Base-by-base conservation (phyloP, 2,797 vertebrate genomes). In the Myiothlypis chrysogaster region DNA sequence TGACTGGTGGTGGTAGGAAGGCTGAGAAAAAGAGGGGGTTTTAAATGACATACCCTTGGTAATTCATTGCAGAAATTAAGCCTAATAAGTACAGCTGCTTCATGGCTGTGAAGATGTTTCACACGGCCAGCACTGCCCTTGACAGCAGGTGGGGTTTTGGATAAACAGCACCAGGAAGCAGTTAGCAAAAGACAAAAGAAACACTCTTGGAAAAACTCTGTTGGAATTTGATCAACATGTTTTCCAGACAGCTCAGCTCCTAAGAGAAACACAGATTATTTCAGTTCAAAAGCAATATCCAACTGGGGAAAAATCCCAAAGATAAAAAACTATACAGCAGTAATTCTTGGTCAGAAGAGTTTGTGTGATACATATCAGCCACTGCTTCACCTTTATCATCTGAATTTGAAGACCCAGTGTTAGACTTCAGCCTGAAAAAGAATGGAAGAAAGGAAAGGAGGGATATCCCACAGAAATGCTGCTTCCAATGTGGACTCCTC, bases 81-180 rank as follows among this genome's bases (percentile, higher is more conserved):
- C 61, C 72, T 78, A 75, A 69, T 65, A 90, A 32, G 37, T 91
- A 84, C 57, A 91, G 72, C 69, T 91, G 65, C 72, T 83, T 85
- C 47, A 19, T 8, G 50, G 65, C 73, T 68, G 82, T 13, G 32
- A 78, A 49, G 65, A 72, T 2, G 0, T 86, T 93, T 92, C 81
- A 78, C 61, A 78, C 4, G 57, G 69, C 65, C 87, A 91, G 64
- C 61, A 92, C 1, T 81, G 82, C 53, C 89, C 90, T 87, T 85
- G 50, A 87, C 82, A 89, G 90, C 82, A 92, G 81, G 90, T 81
- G 89, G 61, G 87, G 65, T 71, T 91, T 92, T 88, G 61, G 65
- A 88, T 76, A 91, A 97, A 93, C 82, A 91, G 59, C 47, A 83
- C 41, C 89, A 91, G 87, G 79, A 94, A 94, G 55, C n/a, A 94